Conservation (phyloP, 2,888 invertebrate genomes). For the Nesidiocoris tenuis region DNA sequence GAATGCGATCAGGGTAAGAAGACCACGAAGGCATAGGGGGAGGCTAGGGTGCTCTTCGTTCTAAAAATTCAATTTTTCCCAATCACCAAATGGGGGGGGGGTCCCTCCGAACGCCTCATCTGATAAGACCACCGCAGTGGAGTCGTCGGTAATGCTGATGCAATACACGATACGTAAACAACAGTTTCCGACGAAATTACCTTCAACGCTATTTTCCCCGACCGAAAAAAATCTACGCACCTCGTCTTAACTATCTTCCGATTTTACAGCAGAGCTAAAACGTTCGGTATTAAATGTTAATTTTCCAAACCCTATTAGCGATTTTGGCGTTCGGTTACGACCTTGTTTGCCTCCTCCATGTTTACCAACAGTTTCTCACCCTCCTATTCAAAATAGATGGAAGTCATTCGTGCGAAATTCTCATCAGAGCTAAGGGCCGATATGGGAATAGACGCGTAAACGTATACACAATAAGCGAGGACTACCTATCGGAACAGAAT, state of each 20-base stretch:
- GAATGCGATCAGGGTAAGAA: no score
- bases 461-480: no score
- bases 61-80: neutral
- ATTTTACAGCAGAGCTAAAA: neutral
- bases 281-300: neutral
- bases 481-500: no score
- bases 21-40: no score
- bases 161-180: constrained; percentile 39
- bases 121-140: neutral
- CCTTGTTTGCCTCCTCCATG: neutral
- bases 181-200: constrained; percentile 12
- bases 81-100: neutral
- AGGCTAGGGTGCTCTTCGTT: neutral
- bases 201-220: neutral
- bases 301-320: neutral
- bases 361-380: neutral
- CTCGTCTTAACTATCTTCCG: neutral
- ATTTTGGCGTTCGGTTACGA: neutral
- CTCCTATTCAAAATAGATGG: neutral
- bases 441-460: neutral
- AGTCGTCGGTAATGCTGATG: constrained; percentile 24
- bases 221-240: neutral
- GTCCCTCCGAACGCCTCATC: neutral
- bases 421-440: neutral
- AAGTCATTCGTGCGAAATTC: neutral